A percentile compares a stretch with the other conserved stretches of the same genome.
phyloP scores from a whole-genome alignment of 1,140 invertebrate species.

The Drosophila bifasciata region DNA sequence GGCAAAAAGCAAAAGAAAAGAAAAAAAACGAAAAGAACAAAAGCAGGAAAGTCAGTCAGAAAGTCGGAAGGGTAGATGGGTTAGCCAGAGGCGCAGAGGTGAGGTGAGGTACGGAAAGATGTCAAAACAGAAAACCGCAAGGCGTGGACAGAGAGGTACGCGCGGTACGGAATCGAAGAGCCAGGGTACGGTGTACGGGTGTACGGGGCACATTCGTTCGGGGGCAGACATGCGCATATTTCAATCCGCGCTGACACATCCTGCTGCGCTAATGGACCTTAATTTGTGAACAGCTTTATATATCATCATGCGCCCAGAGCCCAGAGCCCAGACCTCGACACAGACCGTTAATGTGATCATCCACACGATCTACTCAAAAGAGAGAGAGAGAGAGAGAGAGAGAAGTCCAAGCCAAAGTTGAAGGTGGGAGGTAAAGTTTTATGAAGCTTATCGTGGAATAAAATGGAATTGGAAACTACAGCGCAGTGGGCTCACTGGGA shows the following conservation, averaged over 20 bases:
- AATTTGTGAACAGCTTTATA: slow-evolving; percentile 83
- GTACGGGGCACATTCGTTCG: slow-evolving; percentile 8
- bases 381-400: too few species aligned
- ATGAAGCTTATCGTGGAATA: slow-evolving; percentile 67
- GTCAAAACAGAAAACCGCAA: slow-evolving; percentile 80
- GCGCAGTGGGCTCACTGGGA: too few species aligned
- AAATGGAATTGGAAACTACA: slow-evolving; percentile 19
- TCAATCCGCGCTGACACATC: slow-evolving; percentile 80
- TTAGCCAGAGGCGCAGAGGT: not conserved
- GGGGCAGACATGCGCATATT: slow-evolving; percentile 75
- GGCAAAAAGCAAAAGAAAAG: slow-evolving; percentile 33
- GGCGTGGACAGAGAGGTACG: not conserved
- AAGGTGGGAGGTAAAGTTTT: slow-evolving; percentile 67
- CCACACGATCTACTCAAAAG: slow-evolving; percentile 75
- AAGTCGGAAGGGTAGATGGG: not conserved
- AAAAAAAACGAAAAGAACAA: slow-evolving; percentile 18
- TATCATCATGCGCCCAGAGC: slow-evolving; percentile 79
- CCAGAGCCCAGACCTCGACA: too few species aligned
- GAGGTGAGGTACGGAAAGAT: slow-evolving; percentile 70
- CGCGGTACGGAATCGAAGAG: not conserved
- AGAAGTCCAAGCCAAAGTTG: not conserved
- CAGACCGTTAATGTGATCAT: slow-evolving; percentile 81
- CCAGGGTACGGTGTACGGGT: not conserved
- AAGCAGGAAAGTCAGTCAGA: slow-evolving; percentile 34
- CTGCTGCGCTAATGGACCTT: slow-evolving; percentile 82